phyloP scores from a whole-genome alignment of 1,140 invertebrate species.

The Penaeus vannamei region DNA sequence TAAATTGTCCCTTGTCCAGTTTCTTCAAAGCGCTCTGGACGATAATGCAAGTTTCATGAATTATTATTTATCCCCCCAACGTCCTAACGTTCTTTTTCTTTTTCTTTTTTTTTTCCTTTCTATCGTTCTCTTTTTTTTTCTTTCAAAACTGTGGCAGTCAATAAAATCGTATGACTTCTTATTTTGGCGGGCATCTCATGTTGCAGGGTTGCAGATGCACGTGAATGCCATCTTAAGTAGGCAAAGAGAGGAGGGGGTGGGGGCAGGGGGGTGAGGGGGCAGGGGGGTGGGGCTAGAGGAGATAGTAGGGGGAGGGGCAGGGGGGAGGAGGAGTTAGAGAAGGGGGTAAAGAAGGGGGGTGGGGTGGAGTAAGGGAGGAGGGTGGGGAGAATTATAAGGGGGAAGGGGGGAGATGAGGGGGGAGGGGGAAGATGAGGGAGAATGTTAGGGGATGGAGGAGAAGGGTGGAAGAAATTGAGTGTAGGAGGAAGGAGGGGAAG shows the following conservation, averaged over 20 bases:
- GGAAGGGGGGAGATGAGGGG: neutral
- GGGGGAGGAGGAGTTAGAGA: neutral
- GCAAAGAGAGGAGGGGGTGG: no score
- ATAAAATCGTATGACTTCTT: conserved; percentile 2
- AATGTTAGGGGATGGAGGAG: neutral
- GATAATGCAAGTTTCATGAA: no score
- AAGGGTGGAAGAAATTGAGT: neutral
- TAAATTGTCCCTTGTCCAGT: neutral
- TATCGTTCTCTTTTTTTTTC: no score
- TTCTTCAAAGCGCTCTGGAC: neutral
- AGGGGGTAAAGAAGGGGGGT: neutral
- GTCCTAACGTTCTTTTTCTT: no score
- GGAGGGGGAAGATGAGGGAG: neutral
- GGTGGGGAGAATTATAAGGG: neutral
- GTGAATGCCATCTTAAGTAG: no score
- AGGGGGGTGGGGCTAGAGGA: neutral
- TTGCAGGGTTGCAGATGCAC: no score
- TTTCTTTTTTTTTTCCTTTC: no score
- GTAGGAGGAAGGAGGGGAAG: neutral
- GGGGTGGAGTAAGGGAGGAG: neutral
- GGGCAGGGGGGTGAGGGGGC: neutral
- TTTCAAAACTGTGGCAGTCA: neutral
- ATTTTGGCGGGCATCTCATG: neutral
- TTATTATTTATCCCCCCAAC: no score
- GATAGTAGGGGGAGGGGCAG: neutral